phyloP scores from a whole-genome alignment of 2,113 vertebrate species.

The Cyprinus carpio region DNA sequence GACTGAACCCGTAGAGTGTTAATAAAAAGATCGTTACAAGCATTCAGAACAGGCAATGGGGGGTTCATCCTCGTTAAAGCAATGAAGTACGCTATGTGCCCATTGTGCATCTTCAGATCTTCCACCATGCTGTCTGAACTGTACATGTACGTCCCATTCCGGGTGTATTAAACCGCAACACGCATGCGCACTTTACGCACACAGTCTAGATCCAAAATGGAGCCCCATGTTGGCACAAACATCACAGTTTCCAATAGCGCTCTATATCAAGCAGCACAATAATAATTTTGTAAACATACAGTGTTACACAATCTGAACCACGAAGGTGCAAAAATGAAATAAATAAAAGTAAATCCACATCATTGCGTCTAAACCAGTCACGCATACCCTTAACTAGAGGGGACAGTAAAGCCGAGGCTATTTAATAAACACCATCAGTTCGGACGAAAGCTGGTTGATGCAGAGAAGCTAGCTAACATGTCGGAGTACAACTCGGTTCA shows the following conservation, averaged over 20 bases:
- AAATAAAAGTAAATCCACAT: too few species aligned
- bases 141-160: not conserved
- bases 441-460: too few species aligned
- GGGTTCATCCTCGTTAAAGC: not conserved
- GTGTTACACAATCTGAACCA: too few species aligned
- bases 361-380: too few species aligned
- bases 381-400: not conserved
- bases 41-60: not conserved
- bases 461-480: slow-evolving; percentile 65
- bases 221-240: too few species aligned
- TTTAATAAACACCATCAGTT: too few species aligned
- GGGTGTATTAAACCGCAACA: not conserved
- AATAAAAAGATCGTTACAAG: slow-evolving; percentile 10
- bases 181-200: slow-evolving; percentile 17
- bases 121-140: slow-evolving; percentile 29
- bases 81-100: slow-evolving; percentile 18
- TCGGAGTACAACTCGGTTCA: slow-evolving; percentile 69
- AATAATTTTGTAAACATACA: too few species aligned
- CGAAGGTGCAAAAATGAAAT: too few species aligned
- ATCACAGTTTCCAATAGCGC: not conserved
- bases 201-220: too few species aligned
- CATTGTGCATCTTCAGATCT: slow-evolving; percentile 4
- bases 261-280: not conserved
- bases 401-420: too few species aligned
- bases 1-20: slow-evolving; percentile 44